Evolutionary conservation across 2,113 vertebrate species (phyloP), one percentile per base, ranked within the genome.

Genomic region (Donacobius atricapilla): DNA sequence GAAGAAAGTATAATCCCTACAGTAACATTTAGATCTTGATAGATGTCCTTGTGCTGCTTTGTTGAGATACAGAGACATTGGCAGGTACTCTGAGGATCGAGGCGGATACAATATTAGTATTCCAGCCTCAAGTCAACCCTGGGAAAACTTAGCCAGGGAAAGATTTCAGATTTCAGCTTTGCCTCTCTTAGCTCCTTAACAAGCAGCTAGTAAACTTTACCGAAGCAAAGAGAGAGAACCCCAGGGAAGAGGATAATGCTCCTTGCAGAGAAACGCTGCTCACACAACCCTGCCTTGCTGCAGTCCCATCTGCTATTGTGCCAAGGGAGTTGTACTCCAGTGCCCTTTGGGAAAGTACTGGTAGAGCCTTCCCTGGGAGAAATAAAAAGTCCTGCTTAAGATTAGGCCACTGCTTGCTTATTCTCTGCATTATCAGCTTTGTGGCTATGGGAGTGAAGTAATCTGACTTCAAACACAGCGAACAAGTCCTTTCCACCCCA

Each of bases 141-240:
- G 92, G 82, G 83, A 96, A 89, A 92, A 87, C 86, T 73, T 68
- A 69, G 93, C 35, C 56, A 95, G 66, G 75, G 56, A 91, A 93
- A 92, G 66, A 93, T 81, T 95, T 92, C 94, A 93, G 90, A 95
- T 95, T 94, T 87, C 61, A 83, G 90, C 61, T 90, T 83, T 86
- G 57, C 64, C 64, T 83, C 64, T 95, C 93, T 90, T 76, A 94
- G 88, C 76, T 95, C 51, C 71, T 89, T 93, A 90, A 93, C 75
- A 88, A 95, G 93, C 93, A 93, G 93, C 85, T 71, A 94, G 92
- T 88, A 94, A 97, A 97, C 90, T 95, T 94, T 68, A 97, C 79
- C 76, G 93, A 94, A 94, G 96, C 81, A 75, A 93, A 94, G 70
- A 64, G n/a, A 78, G 28, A 88, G 61, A 90, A 89, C 79, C 76